Evolutionary conservation across 92 coral and sea anemone species (phyloP).

Genomic region (Epizoanthus fatuus): DNA sequence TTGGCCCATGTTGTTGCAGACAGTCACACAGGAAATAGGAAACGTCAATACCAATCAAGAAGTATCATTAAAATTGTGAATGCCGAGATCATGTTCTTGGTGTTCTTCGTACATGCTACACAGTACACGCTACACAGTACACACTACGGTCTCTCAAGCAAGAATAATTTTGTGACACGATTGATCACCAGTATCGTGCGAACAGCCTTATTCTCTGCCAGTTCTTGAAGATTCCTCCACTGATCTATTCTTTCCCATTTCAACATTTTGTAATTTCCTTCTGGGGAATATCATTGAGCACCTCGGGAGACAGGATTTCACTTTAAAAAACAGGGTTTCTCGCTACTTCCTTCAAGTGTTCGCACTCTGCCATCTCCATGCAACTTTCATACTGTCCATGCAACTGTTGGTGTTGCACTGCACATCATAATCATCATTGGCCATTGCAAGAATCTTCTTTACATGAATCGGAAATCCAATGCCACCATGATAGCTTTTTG

Average conservation of each 20-base stretch:
- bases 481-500: too few relatives aligned
- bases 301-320: constrained; percentile 14
- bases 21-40: constrained; percentile 37
- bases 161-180: too few relatives aligned
- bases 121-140: too few relatives aligned
- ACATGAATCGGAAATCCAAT: constrained; percentile 53
- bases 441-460: constrained; percentile 28
- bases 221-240: constrained; percentile 20
- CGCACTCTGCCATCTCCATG: constrained; percentile 69
- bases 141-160: too few relatives aligned
- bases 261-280: constrained; percentile 31
- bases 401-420: constrained; percentile 41
- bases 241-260: constrained; percentile 49
- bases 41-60: constrained; percentile 61
- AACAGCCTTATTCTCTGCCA: too few relatives aligned
- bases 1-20: constrained; percentile 10
- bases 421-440: constrained; percentile 14
- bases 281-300: constrained; percentile 51
- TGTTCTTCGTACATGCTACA: too few relatives aligned
- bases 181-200: too few relatives aligned
- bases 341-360: constrained; percentile 55
- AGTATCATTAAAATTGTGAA: constrained; percentile 60
- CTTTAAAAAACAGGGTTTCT: constrained; percentile 23
- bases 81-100: constrained; percentile 38
- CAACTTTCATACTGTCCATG: constrained; percentile 65